Evolutionary conservation across 2,888 invertebrate genomes (phyloP).

Genomic region (Cephus spinipes): DNA sequence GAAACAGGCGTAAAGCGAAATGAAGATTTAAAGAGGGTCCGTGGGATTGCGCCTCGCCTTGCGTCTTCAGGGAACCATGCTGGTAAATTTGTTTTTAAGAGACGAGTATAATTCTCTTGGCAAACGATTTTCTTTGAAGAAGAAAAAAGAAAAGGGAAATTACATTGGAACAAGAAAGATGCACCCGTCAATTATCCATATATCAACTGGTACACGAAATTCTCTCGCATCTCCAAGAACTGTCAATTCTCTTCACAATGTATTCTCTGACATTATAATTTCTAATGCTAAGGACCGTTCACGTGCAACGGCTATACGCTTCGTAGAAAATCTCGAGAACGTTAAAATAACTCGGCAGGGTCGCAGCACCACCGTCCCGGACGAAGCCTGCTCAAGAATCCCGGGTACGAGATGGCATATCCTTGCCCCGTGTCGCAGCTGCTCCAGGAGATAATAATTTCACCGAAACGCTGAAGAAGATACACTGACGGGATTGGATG

Average conservation of each 20-base stretch:
- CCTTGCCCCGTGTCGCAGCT: neutral
- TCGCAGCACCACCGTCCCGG: conserved; percentile 17
- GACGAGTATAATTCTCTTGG: neutral
- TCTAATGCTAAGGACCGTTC: neutral
- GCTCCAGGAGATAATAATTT: neutral
- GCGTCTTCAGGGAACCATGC: neutral
- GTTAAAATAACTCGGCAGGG: conserved; percentile 23
- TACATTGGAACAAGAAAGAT: neutral
- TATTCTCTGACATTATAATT: neutral
- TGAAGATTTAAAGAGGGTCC: neutral
- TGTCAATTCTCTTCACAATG: neutral
- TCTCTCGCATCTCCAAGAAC: neutral
- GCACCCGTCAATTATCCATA: neutral
- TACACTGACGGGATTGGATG: neutral
- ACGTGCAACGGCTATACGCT: neutral
- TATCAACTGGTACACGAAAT: neutral
- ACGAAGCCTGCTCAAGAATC: conserved; percentile 27
- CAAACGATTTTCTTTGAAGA: neutral
- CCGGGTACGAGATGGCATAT: conserved; percentile 26
- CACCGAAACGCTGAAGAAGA: no score
- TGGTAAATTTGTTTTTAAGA: neutral
- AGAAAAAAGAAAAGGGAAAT: neutral
- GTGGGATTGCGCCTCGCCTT: neutral
- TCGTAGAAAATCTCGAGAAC: neutral
- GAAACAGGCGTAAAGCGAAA: neutral